These are phyloP conservation scores for Anthopleura xanthogrammica DNA, from an alignment of 92 coral and sea anemone genomes.

Conservation along the genomic window DNA sequence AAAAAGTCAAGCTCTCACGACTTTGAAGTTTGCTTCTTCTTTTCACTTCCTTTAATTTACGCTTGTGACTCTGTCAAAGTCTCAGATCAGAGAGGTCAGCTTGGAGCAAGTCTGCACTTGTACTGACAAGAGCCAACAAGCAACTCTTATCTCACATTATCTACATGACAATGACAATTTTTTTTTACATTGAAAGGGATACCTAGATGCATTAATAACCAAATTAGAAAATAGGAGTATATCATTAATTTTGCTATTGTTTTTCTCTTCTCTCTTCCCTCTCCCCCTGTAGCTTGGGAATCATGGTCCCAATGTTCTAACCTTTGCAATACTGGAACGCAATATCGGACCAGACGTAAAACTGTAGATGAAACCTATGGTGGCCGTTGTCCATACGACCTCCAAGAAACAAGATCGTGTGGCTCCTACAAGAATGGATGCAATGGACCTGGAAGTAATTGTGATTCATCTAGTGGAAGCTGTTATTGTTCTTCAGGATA, in stretches of 20 bases:
- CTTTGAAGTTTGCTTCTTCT: too few species aligned
- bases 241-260: neutral
- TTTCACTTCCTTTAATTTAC: too few species aligned
- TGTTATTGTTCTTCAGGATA: conserved; percentile 55
- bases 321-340: conserved; percentile 49
- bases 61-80: too few species aligned
- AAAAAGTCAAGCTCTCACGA: too few species aligned
- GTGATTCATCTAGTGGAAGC: conserved; percentile 41
- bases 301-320: conserved; percentile 57
- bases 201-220: too few species aligned
- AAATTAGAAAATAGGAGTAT: too few species aligned
- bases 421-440: conserved; percentile 73
- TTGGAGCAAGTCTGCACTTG: too few species aligned
- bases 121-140: too few species aligned
- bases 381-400: conserved; percentile 44
- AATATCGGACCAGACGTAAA: conserved; percentile 35
- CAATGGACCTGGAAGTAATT: conserved; percentile 37
- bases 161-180: too few species aligned
- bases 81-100: too few species aligned
- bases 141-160: too few species aligned
- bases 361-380: conserved; percentile 35
- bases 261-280: neutral
- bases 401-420: conserved; percentile 39
- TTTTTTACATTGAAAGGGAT: too few species aligned
- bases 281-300: conserved; percentile 48